Conservation (phyloP, 1,140 invertebrate species). For the Polypedilum pembai region DNA sequence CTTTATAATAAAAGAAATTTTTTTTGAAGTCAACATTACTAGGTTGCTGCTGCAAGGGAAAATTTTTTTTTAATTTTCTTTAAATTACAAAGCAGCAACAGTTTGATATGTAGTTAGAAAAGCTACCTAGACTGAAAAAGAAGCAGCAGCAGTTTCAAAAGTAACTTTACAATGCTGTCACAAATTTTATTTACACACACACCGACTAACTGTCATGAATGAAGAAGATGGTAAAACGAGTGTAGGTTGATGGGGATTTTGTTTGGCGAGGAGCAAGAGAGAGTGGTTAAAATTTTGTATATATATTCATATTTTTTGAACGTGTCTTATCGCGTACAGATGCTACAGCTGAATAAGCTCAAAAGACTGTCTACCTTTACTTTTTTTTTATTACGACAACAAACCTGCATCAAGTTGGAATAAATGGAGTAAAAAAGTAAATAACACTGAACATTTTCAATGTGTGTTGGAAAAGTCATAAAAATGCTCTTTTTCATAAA, state of each 20-base stretch:
- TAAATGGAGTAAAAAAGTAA: background rate
- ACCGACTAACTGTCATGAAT: background rate
- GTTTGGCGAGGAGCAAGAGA: background rate
- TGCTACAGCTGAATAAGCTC: constrained; percentile 9
- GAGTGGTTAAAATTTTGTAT: background rate
- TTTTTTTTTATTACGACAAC: background rate
- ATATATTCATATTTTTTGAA: background rate
- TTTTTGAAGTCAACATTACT: no score
- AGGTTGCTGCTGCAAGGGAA: no score
- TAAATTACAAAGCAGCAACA: no score
- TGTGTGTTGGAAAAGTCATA: background rate
- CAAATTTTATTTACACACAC: constrained; percentile 1
- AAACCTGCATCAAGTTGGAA: constrained; percentile 11
- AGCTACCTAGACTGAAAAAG: no score
- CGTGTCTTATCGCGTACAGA: constrained; percentile 15
- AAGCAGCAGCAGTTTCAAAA: no score
- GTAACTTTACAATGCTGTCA: background rate
- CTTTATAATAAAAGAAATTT: no score
- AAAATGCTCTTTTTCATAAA: background rate
- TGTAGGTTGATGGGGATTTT: background rate
- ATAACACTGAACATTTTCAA: background rate
- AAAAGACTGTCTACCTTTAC: constrained; percentile 3
- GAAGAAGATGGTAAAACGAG: background rate
- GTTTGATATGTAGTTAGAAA: no score
- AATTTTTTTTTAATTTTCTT: no score